phyloP scores from a whole-genome alignment of 2,888 invertebrate species.

The Agrilus biguttatus region DNA sequence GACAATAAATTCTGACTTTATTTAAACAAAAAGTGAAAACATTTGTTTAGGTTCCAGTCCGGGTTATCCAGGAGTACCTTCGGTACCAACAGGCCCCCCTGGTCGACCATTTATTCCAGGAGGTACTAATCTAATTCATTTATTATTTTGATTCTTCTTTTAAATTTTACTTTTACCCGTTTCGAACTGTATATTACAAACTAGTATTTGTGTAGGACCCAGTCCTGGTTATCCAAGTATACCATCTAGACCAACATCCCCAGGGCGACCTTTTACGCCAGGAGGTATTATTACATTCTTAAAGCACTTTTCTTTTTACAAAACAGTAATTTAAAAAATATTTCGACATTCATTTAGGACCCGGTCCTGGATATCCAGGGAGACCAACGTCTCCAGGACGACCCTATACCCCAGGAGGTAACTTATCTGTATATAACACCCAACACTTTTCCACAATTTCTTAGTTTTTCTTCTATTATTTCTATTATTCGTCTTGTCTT shows the following conservation, averaged over 20 bases:
- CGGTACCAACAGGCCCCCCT: constrained; percentile 3
- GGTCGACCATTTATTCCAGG: constrained; percentile 6
- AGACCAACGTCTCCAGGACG: background rate
- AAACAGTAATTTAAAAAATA: no score
- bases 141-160: background rate
- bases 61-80: background rate
- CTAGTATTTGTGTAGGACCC: no score
- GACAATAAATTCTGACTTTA: no score
- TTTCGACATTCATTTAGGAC: background rate
- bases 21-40: no score
- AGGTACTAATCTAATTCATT: background rate
- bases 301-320: no score
- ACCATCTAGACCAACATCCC: background rate
- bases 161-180: background rate
- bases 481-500: no score
- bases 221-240: constrained; percentile 1
- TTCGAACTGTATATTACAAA: background rate
- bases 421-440: background rate
- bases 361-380: background rate
- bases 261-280: background rate
- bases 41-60: no score
- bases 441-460: no score
- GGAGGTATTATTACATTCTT: no score
- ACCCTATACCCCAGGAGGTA: constrained; percentile 1
- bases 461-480: no score